Evolutionary conservation across 2,888 invertebrate species (phyloP).

Genomic region (Hypsopygia costalis): DNA sequence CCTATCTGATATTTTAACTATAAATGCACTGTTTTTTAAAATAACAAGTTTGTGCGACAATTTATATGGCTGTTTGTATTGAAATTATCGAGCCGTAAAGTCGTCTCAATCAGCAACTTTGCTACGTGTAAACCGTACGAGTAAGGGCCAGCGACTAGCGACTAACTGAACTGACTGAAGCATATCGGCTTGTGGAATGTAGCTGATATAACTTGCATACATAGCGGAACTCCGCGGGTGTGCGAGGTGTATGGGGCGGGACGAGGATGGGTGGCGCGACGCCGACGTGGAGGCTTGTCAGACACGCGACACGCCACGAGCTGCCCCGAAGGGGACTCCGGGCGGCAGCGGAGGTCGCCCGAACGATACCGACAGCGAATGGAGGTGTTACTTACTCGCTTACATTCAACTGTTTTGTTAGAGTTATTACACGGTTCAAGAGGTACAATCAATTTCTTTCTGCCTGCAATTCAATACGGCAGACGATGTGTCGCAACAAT

Average conservation of each 20-base stretch:
- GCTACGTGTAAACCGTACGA: conserved; percentile 34
- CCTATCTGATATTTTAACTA: too few relatives aligned
- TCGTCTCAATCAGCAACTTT: not conserved
- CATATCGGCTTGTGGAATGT: conserved; percentile 49
- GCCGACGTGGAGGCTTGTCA: conserved; percentile 75
- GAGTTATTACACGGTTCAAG: not conserved
- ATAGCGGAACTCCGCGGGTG: conserved; percentile 29
- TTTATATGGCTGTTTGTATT: too few relatives aligned
- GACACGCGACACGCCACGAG: conserved; percentile 71
- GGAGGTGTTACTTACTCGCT: not conserved
- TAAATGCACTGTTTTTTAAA: too few relatives aligned
- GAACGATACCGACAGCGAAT: conserved; percentile 2
- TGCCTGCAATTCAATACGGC: not conserved
- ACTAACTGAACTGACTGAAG: conserved; percentile 24
- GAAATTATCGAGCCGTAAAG: conserved; percentile 3
- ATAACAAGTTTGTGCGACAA: too few relatives aligned
- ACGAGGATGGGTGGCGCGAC: conserved; percentile 65
- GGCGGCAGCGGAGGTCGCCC: conserved; percentile 14
- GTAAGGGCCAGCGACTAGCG: conserved; percentile 41
- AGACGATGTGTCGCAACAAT: too few relatives aligned
- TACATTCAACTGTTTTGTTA: not conserved
- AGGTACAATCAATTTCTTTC: conserved; percentile 1
- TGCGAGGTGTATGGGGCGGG: conserved; percentile 32
- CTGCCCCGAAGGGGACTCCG: conserved; percentile 37
- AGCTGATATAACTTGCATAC: conserved; percentile 25